Evolutionary conservation across 2,797 vertebrate genomes (phyloP).

Genomic region (Rhynchotus rufescens): DNA sequence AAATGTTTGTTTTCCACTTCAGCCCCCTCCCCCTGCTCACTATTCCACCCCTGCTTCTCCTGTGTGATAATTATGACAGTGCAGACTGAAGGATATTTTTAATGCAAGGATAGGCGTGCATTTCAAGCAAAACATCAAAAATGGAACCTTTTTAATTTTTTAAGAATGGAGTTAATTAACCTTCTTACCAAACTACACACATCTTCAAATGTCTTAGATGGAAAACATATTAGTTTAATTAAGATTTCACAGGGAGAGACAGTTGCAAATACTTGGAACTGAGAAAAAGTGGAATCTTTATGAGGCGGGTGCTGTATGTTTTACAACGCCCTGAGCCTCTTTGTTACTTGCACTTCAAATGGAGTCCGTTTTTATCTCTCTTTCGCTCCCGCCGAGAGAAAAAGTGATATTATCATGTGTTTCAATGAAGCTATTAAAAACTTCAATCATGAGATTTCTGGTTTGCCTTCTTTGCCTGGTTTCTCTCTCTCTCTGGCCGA

Average conservation of each 20-base stretch:
- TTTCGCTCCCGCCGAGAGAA: constrained; percentile 47
- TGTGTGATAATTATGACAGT: background rate
- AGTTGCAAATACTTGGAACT: constrained; percentile 46
- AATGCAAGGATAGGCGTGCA: constrained; percentile 36
- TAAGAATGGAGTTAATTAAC: constrained; percentile 54
- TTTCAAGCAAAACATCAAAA: constrained; percentile 72
- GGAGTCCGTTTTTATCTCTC: constrained; percentile 54
- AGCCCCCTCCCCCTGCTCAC: background rate
- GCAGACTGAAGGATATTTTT: constrained; percentile 37
- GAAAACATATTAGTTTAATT: constrained; percentile 73
- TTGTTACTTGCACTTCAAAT: constrained; percentile 62
- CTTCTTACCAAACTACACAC: constrained; percentile 53
- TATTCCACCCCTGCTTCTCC: background rate
- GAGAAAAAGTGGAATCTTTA: constrained; percentile 45
- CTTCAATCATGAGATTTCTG: constrained; percentile 42
- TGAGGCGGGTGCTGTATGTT: constrained; percentile 7
- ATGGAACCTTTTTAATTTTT: constrained; percentile 40
- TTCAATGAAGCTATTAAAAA: constrained; percentile 71
- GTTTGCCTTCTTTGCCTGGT: constrained; percentile 31
- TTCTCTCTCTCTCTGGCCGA: constrained; percentile 16
- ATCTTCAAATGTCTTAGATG: constrained; percentile 49
- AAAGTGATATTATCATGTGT: constrained; percentile 56
- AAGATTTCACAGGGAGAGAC: constrained; percentile 66
- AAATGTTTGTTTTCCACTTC: constrained; percentile 46
- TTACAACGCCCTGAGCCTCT: constrained; percentile 51